These are phyloP conservation scores for Podarcis siculus DNA, from an alignment of 2,797 vertebrate genomes.

Conservation along the genomic window DNA sequence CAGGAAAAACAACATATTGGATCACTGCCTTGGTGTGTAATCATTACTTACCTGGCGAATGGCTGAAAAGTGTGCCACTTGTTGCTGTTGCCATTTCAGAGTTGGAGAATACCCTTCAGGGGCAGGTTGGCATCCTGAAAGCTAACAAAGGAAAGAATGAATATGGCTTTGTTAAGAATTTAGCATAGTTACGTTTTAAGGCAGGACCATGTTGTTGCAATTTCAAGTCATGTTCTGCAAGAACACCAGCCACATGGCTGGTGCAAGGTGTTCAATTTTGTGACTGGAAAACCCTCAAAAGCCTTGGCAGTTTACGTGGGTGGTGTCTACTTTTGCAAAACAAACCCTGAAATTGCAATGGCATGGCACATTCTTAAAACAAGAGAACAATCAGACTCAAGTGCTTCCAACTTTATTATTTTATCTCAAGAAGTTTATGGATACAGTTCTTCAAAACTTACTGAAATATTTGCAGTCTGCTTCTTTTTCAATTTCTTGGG, in stretches of 20 bases:
- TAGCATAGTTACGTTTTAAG: not conserved
- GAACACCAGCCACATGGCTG: slow-evolving; percentile 10
- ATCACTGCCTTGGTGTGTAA: not conserved
- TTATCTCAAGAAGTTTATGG: not conserved
- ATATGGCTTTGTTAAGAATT: slow-evolving; percentile 26
- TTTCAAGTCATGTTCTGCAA: not conserved
- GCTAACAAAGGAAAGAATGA: slow-evolving; percentile 75
- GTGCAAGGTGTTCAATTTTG: not conserved
- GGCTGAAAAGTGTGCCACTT: slow-evolving; percentile 91
- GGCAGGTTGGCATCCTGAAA: slow-evolving; percentile 90
- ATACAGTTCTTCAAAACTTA: slow-evolving; percentile 76
- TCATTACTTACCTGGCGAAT: slow-evolving; percentile 86
- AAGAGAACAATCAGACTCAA: not conserved
- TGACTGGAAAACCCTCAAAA: not conserved
- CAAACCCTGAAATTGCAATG: not conserved
- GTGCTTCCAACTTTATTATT: fast-evolving
- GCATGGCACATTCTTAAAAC: not conserved
- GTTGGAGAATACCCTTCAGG: slow-evolving; percentile 91
- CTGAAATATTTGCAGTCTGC: slow-evolving; percentile 89
- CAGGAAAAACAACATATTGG: not conserved
- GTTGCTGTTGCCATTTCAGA: slow-evolving; percentile 91
- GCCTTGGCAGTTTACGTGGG: not conserved
- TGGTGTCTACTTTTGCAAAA: slow-evolving; percentile 9
- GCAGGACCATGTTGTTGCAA: not conserved
- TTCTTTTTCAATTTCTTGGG: slow-evolving; percentile 93